Evolutionary conservation across 2,113 vertebrate species (phyloP), one percentile per base, ranked within the genome.

Genomic region (Sander vitreus): DNA sequence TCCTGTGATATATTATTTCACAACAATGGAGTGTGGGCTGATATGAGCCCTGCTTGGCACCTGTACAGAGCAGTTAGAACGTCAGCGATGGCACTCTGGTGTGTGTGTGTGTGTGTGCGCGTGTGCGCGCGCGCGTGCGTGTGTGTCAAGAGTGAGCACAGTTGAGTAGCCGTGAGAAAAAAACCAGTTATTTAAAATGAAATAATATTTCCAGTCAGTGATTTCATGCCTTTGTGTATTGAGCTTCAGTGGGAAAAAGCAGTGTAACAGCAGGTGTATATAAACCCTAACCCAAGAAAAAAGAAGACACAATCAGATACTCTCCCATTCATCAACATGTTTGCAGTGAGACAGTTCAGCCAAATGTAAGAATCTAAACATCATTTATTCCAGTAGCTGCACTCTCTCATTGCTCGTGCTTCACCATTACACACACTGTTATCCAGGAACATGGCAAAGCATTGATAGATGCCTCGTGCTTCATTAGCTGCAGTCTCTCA

Each of bases 1-100:
- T 94, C 85, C 91, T 93, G 80, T 93, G 93, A 94, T 93, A 90
- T 93, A 93, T 94, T 95, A 93, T 94, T 95, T 90, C 88, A 90
- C 91, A 93, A 94, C 93, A 92, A 91, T 85, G 80, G 90, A 60
- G 57, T 90, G 90, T 89, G 81, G 90, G 91, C 84, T 91, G 85
- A 88, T 75, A 73, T 45, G 78, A 90, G 86, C 78, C 78, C 90
- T 85, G 82, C 76, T 89, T 91, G 87, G 92, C 88, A 88, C 86
- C 89, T 75, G 79, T 75, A 84, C 77, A 69, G 80, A 84, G 70
- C 78, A 83, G 70, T 88, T 82, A 88, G 84, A 90, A 89, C 83
- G 83, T 85, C 81, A 18, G 58, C 1, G 16, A 82, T 73, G 82
- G 72, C 65, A 90, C 90, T 85, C 83, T 18, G 25, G 48, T 39